These are phyloP conservation scores for Deilephila porcellus DNA, from an alignment of 2,888 invertebrate genomes.

Conservation along the genomic window DNA sequence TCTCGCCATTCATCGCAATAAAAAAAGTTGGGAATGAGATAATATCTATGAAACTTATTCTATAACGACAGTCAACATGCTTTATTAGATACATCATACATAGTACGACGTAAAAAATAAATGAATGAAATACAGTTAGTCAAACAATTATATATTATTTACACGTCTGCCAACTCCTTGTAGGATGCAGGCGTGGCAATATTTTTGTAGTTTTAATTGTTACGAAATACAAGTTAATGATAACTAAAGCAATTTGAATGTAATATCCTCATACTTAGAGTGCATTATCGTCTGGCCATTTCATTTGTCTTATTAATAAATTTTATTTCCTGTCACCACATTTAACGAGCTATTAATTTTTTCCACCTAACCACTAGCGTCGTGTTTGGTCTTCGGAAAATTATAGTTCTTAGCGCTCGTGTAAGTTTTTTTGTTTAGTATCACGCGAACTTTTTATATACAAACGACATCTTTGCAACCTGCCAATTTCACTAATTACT, in stretches of 20 bases:
- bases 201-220: background rate
- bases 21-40: too few species aligned
- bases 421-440: background rate
- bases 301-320: background rate
- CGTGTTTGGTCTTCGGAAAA: conserved; percentile 6
- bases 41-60: too few species aligned
- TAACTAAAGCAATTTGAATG: background rate
- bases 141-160: background rate
- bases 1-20: too few species aligned
- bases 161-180: background rate
- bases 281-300: background rate
- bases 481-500: background rate
- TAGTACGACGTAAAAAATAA: background rate
- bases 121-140: background rate
- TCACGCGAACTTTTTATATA: background rate
- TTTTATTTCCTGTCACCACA: conserved; percentile 2
- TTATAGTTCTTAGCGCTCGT: background rate
- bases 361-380: conserved; percentile 6
- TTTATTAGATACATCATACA: too few species aligned
- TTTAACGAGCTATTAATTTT: background rate
- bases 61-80: too few species aligned
- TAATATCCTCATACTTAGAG: background rate
- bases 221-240: background rate
- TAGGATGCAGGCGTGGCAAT: background rate
- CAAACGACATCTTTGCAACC: background rate